phyloP scores from a whole-genome alignment of 2,888 invertebrate genomes.

The Entomobrya multifasciata region DNA sequence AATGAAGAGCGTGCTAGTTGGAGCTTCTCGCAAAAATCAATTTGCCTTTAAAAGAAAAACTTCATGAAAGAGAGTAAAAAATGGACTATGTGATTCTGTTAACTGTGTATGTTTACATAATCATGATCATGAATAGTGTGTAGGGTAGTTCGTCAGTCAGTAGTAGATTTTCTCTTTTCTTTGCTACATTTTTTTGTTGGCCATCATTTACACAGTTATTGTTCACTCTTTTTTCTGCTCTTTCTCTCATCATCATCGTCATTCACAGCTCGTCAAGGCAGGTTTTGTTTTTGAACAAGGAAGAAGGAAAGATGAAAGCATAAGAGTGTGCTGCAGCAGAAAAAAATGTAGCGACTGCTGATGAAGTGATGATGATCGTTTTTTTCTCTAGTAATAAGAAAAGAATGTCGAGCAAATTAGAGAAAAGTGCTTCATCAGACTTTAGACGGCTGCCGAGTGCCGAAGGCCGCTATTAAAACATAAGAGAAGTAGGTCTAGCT shows the following conservation, averaged over 20 bases:
- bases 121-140: no score
- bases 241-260: neutral
- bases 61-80: no score
- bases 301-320: neutral
- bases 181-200: no score
- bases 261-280: slow-evolving; percentile 19
- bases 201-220: neutral
- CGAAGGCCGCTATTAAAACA: no score
- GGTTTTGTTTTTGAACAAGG: neutral
- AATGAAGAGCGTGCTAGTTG: slow-evolving; percentile 9
- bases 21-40: slow-evolving; percentile 36
- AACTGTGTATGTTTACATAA: no score
- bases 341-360: neutral
- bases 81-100: no score
- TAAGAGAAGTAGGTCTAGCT: neutral
- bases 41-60: slow-evolving; percentile 15
- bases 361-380: slow-evolving; percentile 5
- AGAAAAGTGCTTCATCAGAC: neutral
- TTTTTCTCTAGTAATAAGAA: slow-evolving; percentile 4
- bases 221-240: neutral
- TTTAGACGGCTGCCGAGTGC: no score
- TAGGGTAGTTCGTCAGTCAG: neutral
- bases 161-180: neutral
- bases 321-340: neutral
- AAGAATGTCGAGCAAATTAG: neutral